Evolutionary conservation across 2,888 invertebrate genomes (phyloP), one percentile per base, ranked within the genome.

Genomic region (Drosophila phalerata): DNA sequence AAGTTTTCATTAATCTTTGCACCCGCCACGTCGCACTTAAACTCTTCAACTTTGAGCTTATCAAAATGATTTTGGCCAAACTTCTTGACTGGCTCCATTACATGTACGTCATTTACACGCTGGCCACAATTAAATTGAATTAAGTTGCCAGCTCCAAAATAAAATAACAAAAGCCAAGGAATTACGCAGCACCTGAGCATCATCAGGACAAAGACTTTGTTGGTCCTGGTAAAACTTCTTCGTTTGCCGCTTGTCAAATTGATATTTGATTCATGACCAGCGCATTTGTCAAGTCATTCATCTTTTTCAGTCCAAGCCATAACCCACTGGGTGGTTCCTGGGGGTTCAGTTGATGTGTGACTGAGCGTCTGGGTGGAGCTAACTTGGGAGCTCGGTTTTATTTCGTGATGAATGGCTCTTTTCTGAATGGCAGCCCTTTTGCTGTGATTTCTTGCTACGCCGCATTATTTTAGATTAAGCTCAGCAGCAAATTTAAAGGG

Each of bases 191-290:
- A 85, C 85, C 87, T 85, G 84, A 78, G 66, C 52, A 55, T 15
- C 63, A 28, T n/a, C 51, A 61, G 60, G 42, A 57, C 63, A 49
- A 58, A 53, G 58, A 30, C 43, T 28, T 25, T 48, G 58, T 32
- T 48, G 58, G 3, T 67, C 40, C 40, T 42, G 28, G 22, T n/a
- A 15, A 40, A 42, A 62, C 57, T 62, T 58, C 71, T 72, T 66
- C 66, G 69, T 63, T 84, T 73, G 71, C 67, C 78, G 84, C 84
- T 84, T 83, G 90, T 90, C 88, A 89, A 91, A 90, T 90, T 91
- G 91, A 89, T 91, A 88, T 91, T 90, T 90, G 91, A 91, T 90
- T 87, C 90, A 90, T 90, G 91, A 90, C 90, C 87, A 81, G 76
- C 78, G 77, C 88, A 90, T 88, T 89, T 89, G 89, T 89, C 85